A percentile compares a stretch with the other conserved stretches of the same genome.
Evolutionary conservation across 1,140 invertebrate genomes (phyloP).

Genomic region (Macrostomum lignano): DNA sequence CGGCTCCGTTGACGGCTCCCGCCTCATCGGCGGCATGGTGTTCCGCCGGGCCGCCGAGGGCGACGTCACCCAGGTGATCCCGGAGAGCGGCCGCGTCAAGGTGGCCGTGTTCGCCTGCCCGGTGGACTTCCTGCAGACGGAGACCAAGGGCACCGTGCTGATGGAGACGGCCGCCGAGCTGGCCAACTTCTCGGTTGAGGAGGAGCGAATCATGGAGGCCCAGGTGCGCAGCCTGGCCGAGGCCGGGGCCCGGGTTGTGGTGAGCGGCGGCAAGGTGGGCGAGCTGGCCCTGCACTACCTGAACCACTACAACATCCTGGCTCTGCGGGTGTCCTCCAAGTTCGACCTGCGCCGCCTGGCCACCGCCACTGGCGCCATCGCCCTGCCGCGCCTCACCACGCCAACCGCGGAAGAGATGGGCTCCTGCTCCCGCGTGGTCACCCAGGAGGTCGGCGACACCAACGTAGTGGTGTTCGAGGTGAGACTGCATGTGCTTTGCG

Average conservation of each 20-base stretch:
- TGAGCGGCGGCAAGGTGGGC: slow-evolving; percentile 84
- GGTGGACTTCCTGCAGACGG: slow-evolving; percentile 77
- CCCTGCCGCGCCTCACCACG: slow-evolving; percentile 40
- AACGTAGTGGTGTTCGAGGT: slow-evolving; percentile 63
- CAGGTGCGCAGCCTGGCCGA: slow-evolving; percentile 69
- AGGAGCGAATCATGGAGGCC: slow-evolving; percentile 64
- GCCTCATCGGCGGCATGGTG: slow-evolving; percentile 81
- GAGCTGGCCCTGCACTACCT: slow-evolving; percentile 86
- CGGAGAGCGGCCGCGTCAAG: slow-evolving; percentile 20
- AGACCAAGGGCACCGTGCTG: slow-evolving; percentile 84
- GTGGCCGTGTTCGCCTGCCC: slow-evolving; percentile 77
- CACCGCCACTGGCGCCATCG: slow-evolving; percentile 58
- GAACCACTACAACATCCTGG: slow-evolving; percentile 92
- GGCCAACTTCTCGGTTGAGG: slow-evolving; percentile 64
- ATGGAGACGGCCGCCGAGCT: slow-evolving; percentile 84
- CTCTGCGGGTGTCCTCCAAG: slow-evolving; percentile 70
- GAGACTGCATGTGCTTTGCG: too few species aligned
- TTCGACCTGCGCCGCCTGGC: slow-evolving; percentile 77
- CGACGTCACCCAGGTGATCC: too few species aligned
- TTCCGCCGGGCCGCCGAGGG: slow-evolving; percentile 88
- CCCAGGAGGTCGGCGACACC: slow-evolving; percentile 87
- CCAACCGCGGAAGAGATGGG: slow-evolving; percentile 70
- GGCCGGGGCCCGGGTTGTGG: slow-evolving; percentile 58
- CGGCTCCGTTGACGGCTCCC: slow-evolving; percentile 30
- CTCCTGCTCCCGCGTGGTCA: slow-evolving; percentile 56